Base-by-base conservation (phyloP, 2,113 vertebrate species). In the Xyrauchen texanus region DNA sequence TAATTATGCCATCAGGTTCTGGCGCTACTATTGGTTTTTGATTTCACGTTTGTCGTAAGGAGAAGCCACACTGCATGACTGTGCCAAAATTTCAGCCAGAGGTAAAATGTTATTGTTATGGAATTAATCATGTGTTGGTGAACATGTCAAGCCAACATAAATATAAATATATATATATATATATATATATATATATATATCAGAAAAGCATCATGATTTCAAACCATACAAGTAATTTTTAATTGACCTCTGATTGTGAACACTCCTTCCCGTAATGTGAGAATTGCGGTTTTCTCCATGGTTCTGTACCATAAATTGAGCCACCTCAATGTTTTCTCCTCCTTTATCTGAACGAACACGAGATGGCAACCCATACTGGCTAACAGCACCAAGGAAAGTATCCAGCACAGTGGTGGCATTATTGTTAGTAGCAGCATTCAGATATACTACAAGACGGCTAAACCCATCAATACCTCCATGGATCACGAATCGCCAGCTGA, bases 391-490 rank as follows among this genome's bases (percentile, higher is more conserved):
- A 51, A 57, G 51, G 11, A 80, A 73, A n/a, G 11, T 8, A 45
- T 73, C 52, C 8, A 74, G 53, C 13, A 78, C 77, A 45, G 52
- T 78, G 34, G 49, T 69, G 3, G 66, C 53, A 8, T 52, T 55
- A 65, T 69, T 69, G 21, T 68, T 68, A 45, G 66, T 69, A 44
- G 66, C 42, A 51, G 49, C 49, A 51, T n/a, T n/a, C n/a, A n/a
- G n/a, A n/a, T n/a, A n/a, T n/a, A n/a, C n/a, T n/a, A n/a, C n/a
- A n/a, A n/a, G 68, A 51, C 62, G 49, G 51, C 68, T 80, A 57
- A 80, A 80, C 10, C 78, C 78, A 80, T 80, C 62, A 7, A 80
- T 80, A n/a, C 34, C 60, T 13, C 62, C 77, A 68, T 78, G 77
- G 34, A 78, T 68, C 16, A 63, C 68, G 46, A 79, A 34, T 53